phyloP scores from a whole-genome alignment of 2,888 invertebrate species.

The Clunio marinus region DNA sequence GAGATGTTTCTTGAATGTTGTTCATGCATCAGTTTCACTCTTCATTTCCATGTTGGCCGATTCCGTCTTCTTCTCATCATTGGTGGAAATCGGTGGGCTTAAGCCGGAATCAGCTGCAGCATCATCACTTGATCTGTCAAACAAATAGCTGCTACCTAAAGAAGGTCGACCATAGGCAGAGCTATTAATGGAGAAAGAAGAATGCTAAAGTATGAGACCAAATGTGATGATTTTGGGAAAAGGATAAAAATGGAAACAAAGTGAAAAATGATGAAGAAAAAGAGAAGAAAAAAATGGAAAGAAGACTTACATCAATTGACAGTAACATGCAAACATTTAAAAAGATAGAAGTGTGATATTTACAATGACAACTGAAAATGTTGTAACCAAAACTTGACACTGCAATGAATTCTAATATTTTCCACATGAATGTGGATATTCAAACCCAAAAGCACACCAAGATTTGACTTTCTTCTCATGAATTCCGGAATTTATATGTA shows the following conservation, averaged over 20 bases:
- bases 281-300: constrained; percentile 20
- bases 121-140: constrained; percentile 45
- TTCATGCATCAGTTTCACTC: background rate
- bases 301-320: background rate
- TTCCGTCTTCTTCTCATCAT: constrained; percentile 36
- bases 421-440: no score
- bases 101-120: constrained; percentile 42
- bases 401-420: no score
- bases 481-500: no score
- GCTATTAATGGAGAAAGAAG: constrained; percentile 51
- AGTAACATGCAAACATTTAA: constrained; percentile 6
- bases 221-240: constrained; percentile 2
- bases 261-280: background rate
- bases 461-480: no score
- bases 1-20: background rate
- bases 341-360: background rate
- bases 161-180: constrained; percentile 50
- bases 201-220: constrained; percentile 40
- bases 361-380: no score
- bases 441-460: no score
- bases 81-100: constrained; percentile 43
- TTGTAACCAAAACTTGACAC: no score
- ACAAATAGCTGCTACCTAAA: constrained; percentile 49
- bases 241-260: background rate
- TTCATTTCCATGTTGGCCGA: constrained; percentile 38